Evolutionary conservation across 2,888 invertebrate species (phyloP).

Genomic region (Lampropteryx suffumata): DNA sequence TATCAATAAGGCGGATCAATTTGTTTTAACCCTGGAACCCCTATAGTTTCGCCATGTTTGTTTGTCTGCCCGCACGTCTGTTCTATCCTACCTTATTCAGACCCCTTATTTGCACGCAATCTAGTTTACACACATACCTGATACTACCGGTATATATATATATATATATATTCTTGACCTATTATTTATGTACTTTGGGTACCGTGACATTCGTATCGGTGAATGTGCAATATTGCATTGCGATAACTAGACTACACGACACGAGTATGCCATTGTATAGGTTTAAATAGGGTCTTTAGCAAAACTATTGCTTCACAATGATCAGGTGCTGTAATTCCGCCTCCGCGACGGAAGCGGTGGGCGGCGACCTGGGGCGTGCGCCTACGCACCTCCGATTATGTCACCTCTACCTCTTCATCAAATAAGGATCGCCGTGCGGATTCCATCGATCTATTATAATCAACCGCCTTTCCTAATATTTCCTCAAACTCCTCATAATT

Average conservation of each 20-base stretch:
- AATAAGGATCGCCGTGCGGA: slow-evolving; percentile 66
- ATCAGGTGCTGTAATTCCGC: slow-evolving; percentile 72
- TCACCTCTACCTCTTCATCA: slow-evolving; percentile 70
- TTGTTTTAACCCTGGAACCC: too few relatives aligned
- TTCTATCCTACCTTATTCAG: too few relatives aligned
- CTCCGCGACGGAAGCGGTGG: slow-evolving; percentile 77
- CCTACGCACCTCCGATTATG: slow-evolving; percentile 70
- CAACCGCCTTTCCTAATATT: slow-evolving; percentile 37
- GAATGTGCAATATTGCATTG: slow-evolving; percentile 1
- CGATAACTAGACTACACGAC: slow-evolving; percentile 9
- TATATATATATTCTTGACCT: too few relatives aligned
- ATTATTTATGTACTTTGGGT: too few relatives aligned
- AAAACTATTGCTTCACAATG: slow-evolving; percentile 54
- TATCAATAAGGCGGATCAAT: too few relatives aligned
- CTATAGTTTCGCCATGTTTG: too few relatives aligned
- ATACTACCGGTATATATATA: too few relatives aligned
- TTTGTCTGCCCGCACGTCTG: too few relatives aligned
- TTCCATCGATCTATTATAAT: slow-evolving; percentile 45
- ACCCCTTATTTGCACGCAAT: too few relatives aligned
- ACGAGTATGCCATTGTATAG: slow-evolving; percentile 19
- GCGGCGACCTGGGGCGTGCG: slow-evolving; percentile 63
- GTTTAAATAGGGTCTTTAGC: slow-evolving; percentile 38
- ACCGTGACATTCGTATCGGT: neutral
- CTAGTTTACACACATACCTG: too few relatives aligned
- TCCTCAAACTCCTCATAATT: slow-evolving; percentile 30